Conservation (phyloP, 2,888 invertebrate species). For the Cephus nigrinus region DNA sequence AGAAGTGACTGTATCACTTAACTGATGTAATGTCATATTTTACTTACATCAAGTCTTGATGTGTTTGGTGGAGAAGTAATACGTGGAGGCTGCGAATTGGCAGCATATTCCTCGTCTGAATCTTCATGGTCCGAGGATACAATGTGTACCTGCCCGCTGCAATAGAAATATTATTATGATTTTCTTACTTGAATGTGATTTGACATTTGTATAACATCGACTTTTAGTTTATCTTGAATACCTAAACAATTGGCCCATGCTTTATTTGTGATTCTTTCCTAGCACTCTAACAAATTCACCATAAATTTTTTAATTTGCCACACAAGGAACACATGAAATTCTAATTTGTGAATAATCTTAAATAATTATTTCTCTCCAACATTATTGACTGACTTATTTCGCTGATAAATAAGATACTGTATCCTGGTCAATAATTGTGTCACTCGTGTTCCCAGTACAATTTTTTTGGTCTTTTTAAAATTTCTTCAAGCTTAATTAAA, state of each 20-base stretch:
- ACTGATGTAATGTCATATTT: neutral
- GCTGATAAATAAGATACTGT: neutral
- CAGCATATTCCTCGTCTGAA: constrained; percentile 55
- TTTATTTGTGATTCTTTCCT: neutral
- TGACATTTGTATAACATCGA: neutral
- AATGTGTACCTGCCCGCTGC: constrained; percentile 51
- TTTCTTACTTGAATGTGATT: neutral
- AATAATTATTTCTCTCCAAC: neutral
- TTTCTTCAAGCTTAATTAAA: neutral
- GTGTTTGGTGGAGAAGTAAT: constrained; percentile 65
- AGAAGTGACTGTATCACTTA: neutral
- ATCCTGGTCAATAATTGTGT: neutral
- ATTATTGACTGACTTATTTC: neutral
- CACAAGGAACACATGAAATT: neutral
- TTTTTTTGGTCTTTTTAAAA: neutral
- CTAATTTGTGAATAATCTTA: neutral
- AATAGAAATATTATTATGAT: constrained; percentile 20
- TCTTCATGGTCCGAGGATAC: constrained; percentile 50
- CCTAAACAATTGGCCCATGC: neutral
- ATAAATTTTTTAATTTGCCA: neutral
- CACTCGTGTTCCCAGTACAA: neutral
- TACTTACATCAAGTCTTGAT: constrained; percentile 65
- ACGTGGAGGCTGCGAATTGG: constrained; percentile 59
- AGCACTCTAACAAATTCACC: neutral
- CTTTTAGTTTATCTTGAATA: neutral